Conservation (phyloP, 2,797 vertebrate genomes). For the Triplophysa bombifrons region DNA sequence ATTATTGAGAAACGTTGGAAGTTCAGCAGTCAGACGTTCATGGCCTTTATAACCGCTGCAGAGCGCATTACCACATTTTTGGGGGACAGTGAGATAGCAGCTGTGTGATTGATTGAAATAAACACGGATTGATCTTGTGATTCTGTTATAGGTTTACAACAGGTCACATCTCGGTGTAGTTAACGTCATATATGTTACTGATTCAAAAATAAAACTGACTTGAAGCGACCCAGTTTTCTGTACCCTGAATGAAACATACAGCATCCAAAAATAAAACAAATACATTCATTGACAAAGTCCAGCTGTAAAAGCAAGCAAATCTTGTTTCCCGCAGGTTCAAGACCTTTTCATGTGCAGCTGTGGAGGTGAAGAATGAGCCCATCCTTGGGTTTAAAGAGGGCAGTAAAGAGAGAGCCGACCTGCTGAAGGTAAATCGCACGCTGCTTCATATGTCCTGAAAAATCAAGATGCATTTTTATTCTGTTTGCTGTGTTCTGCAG, state of each 20-base stretch:
- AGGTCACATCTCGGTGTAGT: background rate
- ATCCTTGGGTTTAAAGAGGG: conserved; percentile 82
- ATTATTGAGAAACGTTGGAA: background rate
- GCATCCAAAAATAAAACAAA: too few relatives aligned
- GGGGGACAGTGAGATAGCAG: background rate
- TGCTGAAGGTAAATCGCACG: conserved; percentile 80
- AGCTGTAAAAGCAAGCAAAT: background rate
- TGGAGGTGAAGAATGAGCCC: conserved; percentile 89
- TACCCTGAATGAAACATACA: too few relatives aligned
- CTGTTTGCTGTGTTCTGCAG: conserved; percentile 65
- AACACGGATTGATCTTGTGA: background rate
- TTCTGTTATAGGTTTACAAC: background rate
- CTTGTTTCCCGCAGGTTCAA: conserved; percentile 70
- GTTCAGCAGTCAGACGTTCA: background rate
- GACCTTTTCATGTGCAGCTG: conserved; percentile 68
- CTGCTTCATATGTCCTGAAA: background rate
- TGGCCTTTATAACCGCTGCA: background rate
- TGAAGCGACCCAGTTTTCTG: background rate
- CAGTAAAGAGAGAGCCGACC: conserved; percentile 79
- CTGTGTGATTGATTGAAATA: background rate
- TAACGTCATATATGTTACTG: conserved; percentile 18
- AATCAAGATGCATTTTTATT: background rate
- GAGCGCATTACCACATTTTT: background rate
- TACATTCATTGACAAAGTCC: background rate
- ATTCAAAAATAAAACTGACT: background rate